Percentiles rank a stretch among this genome's conserved stretches.
phyloP scores from a whole-genome alignment of 1,140 invertebrate species.

The Phthorimaea operculella region DNA sequence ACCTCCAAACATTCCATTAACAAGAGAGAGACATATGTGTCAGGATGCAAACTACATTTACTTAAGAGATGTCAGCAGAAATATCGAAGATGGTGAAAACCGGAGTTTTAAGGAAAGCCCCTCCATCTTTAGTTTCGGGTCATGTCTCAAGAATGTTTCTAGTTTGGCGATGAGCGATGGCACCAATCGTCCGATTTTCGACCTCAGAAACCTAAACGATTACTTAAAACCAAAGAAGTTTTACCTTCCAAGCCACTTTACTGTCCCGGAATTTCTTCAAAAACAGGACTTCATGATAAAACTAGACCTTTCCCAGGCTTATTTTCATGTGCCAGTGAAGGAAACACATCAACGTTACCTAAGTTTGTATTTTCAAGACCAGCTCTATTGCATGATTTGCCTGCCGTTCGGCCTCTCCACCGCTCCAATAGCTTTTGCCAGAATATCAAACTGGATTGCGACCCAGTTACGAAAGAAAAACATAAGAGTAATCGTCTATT shows the following conservation, averaged over 20 bases:
- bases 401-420: background rate
- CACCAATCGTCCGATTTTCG: slow-evolving; percentile 5
- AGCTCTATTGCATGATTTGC: too few species aligned
- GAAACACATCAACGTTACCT: too few species aligned
- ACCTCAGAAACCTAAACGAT: slow-evolving; percentile 20
- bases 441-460: slow-evolving; percentile 10
- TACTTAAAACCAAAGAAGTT: slow-evolving; percentile 6
- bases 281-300: slow-evolving; percentile 20
- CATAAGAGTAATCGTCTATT: slow-evolving; percentile 39
- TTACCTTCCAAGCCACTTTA: background rate
- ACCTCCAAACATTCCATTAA: background rate
- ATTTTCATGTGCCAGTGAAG: slow-evolving; percentile 26
- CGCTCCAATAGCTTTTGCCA: background rate
- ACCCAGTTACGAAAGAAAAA: slow-evolving; percentile 34
- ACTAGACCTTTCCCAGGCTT: too few species aligned
- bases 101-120: slow-evolving; percentile 14
- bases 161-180: slow-evolving; percentile 15
- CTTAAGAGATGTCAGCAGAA: background rate
- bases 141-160: slow-evolving; percentile 11
- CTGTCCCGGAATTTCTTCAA: slow-evolving; percentile 11
- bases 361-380: too few species aligned
- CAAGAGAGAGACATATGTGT: background rate
- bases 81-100: background rate
- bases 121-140: slow-evolving; percentile 9
- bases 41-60: background rate